Percentiles rank a stretch among this genome's conserved stretches.
Conservation (phyloP, 2,113 vertebrate species). For the Syrmaticus mikado region DNA sequence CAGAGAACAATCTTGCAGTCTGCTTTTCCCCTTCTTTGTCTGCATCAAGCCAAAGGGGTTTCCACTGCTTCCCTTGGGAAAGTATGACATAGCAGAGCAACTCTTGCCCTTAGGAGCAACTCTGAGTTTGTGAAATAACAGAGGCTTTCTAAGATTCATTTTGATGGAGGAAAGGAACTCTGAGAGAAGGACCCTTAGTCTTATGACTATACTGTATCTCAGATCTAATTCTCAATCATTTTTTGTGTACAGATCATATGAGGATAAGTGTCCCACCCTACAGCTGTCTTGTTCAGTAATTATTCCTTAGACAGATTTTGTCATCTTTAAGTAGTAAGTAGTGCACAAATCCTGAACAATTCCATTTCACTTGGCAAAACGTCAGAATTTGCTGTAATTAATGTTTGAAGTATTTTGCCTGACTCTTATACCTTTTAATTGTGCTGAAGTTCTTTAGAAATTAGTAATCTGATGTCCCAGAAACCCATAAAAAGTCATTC, state of each 20-base stretch:
- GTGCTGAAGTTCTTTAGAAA: slow-evolving; percentile 32
- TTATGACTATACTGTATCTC: neutral
- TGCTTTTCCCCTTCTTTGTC: slow-evolving; percentile 39
- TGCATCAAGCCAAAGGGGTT: slow-evolving; percentile 35
- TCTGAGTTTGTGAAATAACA: slow-evolving; percentile 27
- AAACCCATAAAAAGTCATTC: slow-evolving; percentile 21
- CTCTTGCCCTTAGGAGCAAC: slow-evolving; percentile 23
- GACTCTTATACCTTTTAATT: neutral
- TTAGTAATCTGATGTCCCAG: slow-evolving; percentile 39
- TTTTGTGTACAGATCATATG: slow-evolving; percentile 4
- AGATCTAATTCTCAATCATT: slow-evolving; percentile 16
- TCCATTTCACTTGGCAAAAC: neutral
- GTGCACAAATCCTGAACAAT: slow-evolving; percentile 11
- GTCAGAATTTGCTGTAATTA: slow-evolving; percentile 27
- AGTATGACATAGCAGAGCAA: slow-evolving; percentile 3
- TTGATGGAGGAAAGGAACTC: neutral
- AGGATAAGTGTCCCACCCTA: slow-evolving; percentile 42
- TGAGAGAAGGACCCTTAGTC: neutral
- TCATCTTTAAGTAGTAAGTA: slow-evolving; percentile 36
- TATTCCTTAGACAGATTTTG: slow-evolving; percentile 34
- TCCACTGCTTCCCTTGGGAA: slow-evolving; percentile 47
- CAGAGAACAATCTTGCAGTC: neutral
- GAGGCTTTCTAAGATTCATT: neutral
- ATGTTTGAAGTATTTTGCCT: slow-evolving; percentile 20
- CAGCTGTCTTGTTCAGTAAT: slow-evolving; percentile 42